Evolutionary conservation across 2,888 invertebrate genomes (phyloP).

Genomic region (Microchrysa polita): DNA sequence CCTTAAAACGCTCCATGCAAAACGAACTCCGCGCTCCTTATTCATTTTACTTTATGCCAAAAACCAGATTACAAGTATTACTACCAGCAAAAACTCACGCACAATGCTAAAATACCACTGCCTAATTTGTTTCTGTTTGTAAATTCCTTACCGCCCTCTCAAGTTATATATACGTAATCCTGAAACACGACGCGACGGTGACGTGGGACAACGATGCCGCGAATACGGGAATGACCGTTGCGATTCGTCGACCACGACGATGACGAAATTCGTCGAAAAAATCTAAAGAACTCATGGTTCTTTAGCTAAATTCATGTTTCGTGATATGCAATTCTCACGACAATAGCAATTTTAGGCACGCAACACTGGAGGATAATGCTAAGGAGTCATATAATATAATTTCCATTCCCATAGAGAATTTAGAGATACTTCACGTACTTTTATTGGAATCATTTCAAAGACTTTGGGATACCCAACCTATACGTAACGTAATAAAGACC

Average conservation of each 20-base stretch:
- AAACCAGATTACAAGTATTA: neutral
- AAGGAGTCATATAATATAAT: neutral
- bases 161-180: conserved; percentile 11
- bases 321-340: conserved; percentile 51
- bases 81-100: conserved; percentile 20
- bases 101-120: conserved; percentile 37
- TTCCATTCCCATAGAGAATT: conserved; percentile 25
- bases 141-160: conserved; percentile 48
- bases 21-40: too few species aligned
- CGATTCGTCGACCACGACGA: neutral
- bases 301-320: conserved; percentile 48
- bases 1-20: too few species aligned
- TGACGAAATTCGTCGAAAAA: conserved; percentile 11
- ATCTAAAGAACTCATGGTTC: neutral
- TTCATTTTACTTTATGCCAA: too few species aligned
- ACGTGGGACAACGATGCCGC: neutral
- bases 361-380: conserved; percentile 41
- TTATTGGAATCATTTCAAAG: too few species aligned
- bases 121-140: conserved; percentile 47
- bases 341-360: conserved; percentile 51
- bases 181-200: neutral
- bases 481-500: conserved; percentile 21
- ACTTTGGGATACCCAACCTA: too few species aligned
- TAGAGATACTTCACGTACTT: neutral
- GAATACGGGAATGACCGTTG: neutral